These are phyloP conservation scores for Bhutanitis thaidina DNA, from an alignment of 2,888 invertebrate genomes.

Conservation along the genomic window DNA sequence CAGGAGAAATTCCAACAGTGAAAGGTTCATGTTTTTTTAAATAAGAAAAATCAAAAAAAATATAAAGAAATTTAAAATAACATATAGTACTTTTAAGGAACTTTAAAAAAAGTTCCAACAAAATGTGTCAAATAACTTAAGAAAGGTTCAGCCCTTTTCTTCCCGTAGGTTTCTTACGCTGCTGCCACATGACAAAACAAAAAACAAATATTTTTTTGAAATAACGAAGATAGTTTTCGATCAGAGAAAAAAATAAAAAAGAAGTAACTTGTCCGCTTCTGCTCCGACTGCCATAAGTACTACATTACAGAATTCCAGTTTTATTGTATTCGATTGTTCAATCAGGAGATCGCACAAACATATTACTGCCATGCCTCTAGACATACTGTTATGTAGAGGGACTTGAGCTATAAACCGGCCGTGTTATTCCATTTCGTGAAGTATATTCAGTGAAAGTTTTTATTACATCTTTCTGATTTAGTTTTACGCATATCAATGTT, in stretches of 20 bases:
- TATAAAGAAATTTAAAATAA: no score
- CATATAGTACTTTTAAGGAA: no score
- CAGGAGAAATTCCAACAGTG: no score
- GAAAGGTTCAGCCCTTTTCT: no score
- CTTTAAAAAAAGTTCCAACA: no score
- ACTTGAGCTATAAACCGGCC: neutral
- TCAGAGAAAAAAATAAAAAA: neutral
- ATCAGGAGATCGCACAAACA: neutral
- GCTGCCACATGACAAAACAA: no score
- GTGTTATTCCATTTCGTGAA: neutral
- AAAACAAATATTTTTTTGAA: no score
- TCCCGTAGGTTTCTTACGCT: no score
- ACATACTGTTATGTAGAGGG: neutral
- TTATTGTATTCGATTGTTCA: neutral
- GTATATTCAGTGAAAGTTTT: neutral
- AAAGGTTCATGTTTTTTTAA: no score
- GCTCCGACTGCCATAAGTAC: neutral
- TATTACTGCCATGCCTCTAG: neutral
- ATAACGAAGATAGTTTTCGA: no score
- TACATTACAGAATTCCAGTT: neutral
- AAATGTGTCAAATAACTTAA: no score
- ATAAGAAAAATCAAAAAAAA: no score
- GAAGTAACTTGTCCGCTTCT: neutral
- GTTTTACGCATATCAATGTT: neutral
- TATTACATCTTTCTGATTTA: neutral